phyloP scores from a whole-genome alignment of 2,888 invertebrate species.

The Selenia dentaria region DNA sequence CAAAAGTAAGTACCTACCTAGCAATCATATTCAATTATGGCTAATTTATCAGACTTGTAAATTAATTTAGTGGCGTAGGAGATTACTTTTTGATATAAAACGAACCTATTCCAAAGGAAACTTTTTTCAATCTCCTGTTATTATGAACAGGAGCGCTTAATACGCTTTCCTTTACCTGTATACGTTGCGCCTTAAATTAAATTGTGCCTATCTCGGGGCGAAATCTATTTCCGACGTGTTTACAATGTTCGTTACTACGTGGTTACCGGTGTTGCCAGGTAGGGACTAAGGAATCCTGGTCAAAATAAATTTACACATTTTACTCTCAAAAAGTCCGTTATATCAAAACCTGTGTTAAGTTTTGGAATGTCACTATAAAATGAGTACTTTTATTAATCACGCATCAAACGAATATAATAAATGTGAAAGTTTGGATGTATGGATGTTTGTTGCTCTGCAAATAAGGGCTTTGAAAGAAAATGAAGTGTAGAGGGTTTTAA shows the following conservation, averaged over 20 bases:
- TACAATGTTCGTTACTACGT: constrained; percentile 51
- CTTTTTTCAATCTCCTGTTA: constrained; percentile 33
- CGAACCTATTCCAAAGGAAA: constrained; percentile 23
- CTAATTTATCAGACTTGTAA: constrained; percentile 22
- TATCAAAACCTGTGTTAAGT: too few species aligned
- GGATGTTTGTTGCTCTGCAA: too few species aligned
- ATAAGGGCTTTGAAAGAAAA: too few species aligned
- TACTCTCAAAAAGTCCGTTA: too few species aligned
- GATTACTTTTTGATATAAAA: constrained; percentile 23
- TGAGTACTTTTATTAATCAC: too few species aligned
- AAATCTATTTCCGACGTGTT: constrained; percentile 53
- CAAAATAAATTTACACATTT: too few species aligned
- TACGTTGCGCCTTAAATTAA: constrained; percentile 33
- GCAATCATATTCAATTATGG: constrained; percentile 15
- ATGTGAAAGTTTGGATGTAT: too few species aligned
- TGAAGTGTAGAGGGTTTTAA: too few species aligned
- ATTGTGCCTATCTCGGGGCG: constrained; percentile 40
- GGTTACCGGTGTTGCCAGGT: constrained; percentile 28
- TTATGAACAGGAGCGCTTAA: constrained; percentile 30
- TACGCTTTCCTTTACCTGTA: constrained; percentile 29
- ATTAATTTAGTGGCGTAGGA: constrained; percentile 23
- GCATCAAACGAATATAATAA: too few species aligned
- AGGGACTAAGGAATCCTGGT: background rate
- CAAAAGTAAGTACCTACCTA: constrained; percentile 3
- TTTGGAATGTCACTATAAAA: too few species aligned